phyloP scores from a whole-genome alignment of 2,888 invertebrate genomes.

The Plagodis pulveraria region DNA sequence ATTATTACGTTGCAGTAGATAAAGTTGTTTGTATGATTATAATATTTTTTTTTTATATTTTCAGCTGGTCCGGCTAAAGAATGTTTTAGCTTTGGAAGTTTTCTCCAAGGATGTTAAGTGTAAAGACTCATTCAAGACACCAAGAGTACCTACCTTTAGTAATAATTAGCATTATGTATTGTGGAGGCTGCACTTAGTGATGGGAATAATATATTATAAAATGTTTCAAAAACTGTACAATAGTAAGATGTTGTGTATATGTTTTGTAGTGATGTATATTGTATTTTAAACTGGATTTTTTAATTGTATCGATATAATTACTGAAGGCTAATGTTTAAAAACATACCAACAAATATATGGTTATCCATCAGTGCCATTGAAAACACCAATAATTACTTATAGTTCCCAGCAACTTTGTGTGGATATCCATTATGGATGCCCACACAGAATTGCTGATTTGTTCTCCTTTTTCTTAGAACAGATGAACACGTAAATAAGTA shows the following conservation, averaged over 20 bases:
- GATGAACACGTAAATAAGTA: no score
- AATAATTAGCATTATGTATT: constrained; percentile 25
- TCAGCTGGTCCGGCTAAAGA: constrained; percentile 42
- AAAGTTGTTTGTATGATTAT: neutral
- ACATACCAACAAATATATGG: constrained; percentile 7
- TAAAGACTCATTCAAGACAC: constrained; percentile 30
- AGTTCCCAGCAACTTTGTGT: no score
- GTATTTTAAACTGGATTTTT: no score
- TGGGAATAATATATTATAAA: constrained; percentile 20
- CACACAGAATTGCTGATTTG: neutral
- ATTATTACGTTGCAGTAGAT: no score
- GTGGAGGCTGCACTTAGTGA: constrained; percentile 30
- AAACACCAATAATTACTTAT: no score
- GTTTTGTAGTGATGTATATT: no score
- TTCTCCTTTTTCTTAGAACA: no score
- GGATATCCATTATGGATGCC: no score
- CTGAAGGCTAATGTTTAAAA: neutral
- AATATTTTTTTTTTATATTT: constrained; percentile 18
- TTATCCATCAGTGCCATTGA: constrained; percentile 20
- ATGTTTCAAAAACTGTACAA: constrained; percentile 11
- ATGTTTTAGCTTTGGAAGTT: constrained; percentile 32
- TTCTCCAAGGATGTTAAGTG: constrained; percentile 34
- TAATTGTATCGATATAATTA: no score
- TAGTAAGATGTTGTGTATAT: neutral
- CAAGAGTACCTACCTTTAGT: constrained; percentile 20